Conservation (phyloP, 2,888 invertebrate genomes). For the Erebia palarica region DNA sequence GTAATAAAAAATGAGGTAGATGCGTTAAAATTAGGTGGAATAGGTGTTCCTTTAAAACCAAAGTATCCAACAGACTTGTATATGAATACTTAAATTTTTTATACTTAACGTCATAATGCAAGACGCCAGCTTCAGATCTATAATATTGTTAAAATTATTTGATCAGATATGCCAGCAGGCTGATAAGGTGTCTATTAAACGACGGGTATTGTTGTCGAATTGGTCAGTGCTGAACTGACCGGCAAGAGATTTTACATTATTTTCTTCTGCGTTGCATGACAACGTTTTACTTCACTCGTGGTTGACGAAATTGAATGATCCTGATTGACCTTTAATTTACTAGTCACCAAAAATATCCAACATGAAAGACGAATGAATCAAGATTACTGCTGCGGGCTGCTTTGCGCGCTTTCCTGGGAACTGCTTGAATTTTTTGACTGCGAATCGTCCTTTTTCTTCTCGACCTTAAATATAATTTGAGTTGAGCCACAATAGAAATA, state of each 20-base stretch:
- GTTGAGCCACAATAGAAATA: neutral
- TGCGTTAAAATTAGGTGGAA: constrained; percentile 40
- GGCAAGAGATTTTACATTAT: no score
- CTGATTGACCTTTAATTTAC: no score
- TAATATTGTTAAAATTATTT: no score
- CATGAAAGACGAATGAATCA: constrained; percentile 26
- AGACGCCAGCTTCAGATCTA: no score
- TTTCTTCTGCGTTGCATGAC: no score
- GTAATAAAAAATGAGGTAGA: constrained; percentile 61
- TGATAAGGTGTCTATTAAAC: no score
- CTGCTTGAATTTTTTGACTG: constrained; percentile 68
- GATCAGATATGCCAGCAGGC: no score
- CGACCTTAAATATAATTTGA: constrained; percentile 55
- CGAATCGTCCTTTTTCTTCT: constrained; percentile 69
- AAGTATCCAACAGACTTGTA: neutral
- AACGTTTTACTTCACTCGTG: no score
- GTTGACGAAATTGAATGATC: no score
- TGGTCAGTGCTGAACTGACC: no score
- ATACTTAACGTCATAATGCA: neutral
- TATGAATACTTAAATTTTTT: neutral
- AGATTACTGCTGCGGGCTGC: constrained; percentile 53
- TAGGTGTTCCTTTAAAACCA: constrained; percentile 15
- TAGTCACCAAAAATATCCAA: constrained; percentile 16
- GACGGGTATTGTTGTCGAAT: no score
- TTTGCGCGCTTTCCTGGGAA: constrained; percentile 65